Base-by-base conservation (phyloP, 1,140 invertebrate species). In the Drosophila lowei region DNA sequence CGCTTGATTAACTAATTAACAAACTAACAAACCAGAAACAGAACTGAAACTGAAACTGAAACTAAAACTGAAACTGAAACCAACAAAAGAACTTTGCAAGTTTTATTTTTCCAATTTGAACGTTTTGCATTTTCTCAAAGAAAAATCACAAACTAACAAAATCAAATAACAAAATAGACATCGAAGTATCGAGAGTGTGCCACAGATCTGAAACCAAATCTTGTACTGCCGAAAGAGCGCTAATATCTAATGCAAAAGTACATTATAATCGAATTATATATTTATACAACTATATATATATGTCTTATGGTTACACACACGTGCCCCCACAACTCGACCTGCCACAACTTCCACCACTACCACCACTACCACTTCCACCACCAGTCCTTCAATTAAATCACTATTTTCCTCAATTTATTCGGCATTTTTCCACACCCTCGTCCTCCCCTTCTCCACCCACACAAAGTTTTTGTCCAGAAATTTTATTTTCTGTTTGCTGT, bases 221-320 rank as follows among this genome's bases (percentile, higher is more conserved):
- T 57, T 74, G 47, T 56, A 70, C 21, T 72, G 70, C 41, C 56
- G 44, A 66, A 60, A 49, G 38, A 49, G 56, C 47, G 70, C 43
- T 43, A 78, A 59, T 63, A 56, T 48, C 65, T 59, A 62, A 60
- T 49, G 15, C 49, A 57, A 60, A 61, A 66, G 46, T 72, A 50
- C 54, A 67, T 74, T 72, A 57, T 75, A 71, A 65, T 78, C 60
- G 66, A 79, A 59, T 61, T 65, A 72, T 66, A 67, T 74, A 67
- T 84, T 60, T 73, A 73, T 74, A 54, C 65, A 66, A 59, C 67
- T 65, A 72, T 66, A 67, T 70, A 72, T 70, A 79, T 78, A 91
- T 91, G 90, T 91, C 90, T 91, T 90, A 90, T 90, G 90, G 90
- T 91, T 91, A 88, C 77, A 91, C 90, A 91, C 90, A 89, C 84